Evolutionary conservation across 2,797 vertebrate genomes (phyloP).

Genomic region (Jordanella pulchra): DNA sequence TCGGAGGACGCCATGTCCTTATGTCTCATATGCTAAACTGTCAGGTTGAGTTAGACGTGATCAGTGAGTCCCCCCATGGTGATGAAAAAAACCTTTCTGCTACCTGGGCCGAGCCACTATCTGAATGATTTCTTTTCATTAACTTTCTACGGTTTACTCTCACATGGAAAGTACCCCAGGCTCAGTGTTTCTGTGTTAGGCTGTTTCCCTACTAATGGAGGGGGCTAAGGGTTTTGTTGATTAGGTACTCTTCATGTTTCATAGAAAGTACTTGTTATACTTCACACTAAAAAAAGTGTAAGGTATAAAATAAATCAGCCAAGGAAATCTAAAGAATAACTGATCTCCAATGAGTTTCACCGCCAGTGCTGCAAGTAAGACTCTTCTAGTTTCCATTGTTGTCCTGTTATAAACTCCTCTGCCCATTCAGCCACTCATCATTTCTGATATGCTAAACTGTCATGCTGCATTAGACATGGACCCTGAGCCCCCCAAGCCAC

Average conservation of each 20-base stretch:
- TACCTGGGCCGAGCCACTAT: not conserved
- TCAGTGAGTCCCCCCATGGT: constrained; percentile 11
- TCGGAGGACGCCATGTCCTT: not conserved
- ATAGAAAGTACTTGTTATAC: not conserved
- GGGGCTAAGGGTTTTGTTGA: no score
- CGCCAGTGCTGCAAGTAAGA: not conserved
- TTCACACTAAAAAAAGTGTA: not conserved
- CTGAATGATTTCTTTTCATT: not conserved
- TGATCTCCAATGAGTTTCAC: not conserved
- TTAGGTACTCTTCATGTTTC: not conserved
- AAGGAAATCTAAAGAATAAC: not conserved
- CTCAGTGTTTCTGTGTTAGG: not conserved
- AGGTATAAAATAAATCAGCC: not conserved
- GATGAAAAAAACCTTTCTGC: constrained; percentile 48
- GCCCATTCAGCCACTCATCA: not conserved
- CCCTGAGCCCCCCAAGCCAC: constrained; percentile 16
- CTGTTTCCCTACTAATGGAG: no score
- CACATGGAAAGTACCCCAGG: not conserved
- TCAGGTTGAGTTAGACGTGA: constrained; percentile 39
- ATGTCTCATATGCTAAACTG: constrained; percentile 32
- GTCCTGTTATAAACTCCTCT: not conserved
- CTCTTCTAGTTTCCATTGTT: not conserved
- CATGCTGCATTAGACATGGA: constrained; percentile 36
- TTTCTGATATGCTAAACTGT: constrained; percentile 37
- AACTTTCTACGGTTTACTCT: not conserved